Base-by-base conservation (phyloP, 2,113 vertebrate species). In the Petrocephalus zakoni region DNA sequence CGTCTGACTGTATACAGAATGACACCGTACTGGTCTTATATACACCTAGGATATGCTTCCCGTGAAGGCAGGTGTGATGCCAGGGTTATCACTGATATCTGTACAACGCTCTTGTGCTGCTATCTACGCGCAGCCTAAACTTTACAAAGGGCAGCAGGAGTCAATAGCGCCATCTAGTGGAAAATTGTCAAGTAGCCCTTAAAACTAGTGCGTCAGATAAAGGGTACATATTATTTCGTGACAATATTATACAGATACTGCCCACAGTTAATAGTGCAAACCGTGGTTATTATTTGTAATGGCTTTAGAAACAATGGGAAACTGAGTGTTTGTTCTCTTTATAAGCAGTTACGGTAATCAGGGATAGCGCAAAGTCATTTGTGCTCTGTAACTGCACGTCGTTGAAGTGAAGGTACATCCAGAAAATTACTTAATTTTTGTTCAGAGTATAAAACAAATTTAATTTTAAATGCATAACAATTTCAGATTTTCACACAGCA, bases 81-180 rank as follows among this genome's bases (percentile, higher is more conserved):
- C 22, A 9, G 81, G 7, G 81, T 83, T 49, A 47, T 49, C 17
- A 10, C 29, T 75, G 15, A 37, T 17, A 75, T 34, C 13, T 75
- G 15, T 10, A 37, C 25, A 10, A 37, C 34, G 6, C 15, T 19
- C 37, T 78, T 42, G 72, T 42, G 34, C 34, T 7, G 17, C 34
- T 13, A 78, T 42, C 19, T 42, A 75, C 25, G 15, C 34, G 72
- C 15, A 17, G 68, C n/a, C 8, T 29, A 8, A 19, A 19, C 11
- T 19, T 42, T 5, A 19, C 17, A 2, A 78, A 78, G 15, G 72
- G 34, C 15, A 19, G 17, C 13, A 42, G 5, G 72, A 42, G 72
- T 78, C 34, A 78, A 78, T 78, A 42, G 72, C 72, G 5, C 72
- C 72, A 78, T 78, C 72, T 78, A 42, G 72, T 78, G 72, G 72